phyloP scores from a whole-genome alignment of 2,888 invertebrate genomes.

The Rhamnusium bicolor region DNA sequence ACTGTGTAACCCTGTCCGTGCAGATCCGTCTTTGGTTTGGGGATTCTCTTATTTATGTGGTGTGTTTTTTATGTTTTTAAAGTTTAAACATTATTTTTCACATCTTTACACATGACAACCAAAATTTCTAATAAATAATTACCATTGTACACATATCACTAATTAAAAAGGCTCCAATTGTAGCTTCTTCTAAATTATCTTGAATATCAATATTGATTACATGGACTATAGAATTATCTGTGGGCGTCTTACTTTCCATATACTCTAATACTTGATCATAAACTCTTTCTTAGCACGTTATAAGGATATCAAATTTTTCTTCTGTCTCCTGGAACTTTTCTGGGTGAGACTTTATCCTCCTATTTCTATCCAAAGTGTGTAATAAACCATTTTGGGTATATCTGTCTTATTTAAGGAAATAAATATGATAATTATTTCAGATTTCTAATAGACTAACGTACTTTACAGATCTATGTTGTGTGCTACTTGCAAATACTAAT shows the following conservation, averaged over 20 bases:
- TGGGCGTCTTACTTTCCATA: conserved; percentile 86
- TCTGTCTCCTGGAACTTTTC: conserved; percentile 93
- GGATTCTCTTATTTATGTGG: too few relatives aligned
- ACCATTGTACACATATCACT: conserved; percentile 92
- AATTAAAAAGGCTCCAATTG: conserved; percentile 97
- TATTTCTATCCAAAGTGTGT: conserved; percentile 98
- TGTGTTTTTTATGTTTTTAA: too few relatives aligned
- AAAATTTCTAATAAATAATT: conserved; percentile 26
- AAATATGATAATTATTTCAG: too few relatives aligned
- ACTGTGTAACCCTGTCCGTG: too few relatives aligned
- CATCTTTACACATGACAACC: too few relatives aligned
- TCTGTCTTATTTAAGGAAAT: conserved; percentile 72
- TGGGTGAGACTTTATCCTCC: conserved; percentile 93
- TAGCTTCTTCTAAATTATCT: conserved; percentile 99
- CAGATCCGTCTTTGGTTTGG: too few relatives aligned
- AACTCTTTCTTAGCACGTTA: conserved; percentile 98
- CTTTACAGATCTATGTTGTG: too few relatives aligned
- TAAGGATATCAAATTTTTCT: conserved; percentile 95
- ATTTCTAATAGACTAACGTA: too few relatives aligned
- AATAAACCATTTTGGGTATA: conserved; percentile 97
- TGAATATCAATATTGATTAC: conserved; percentile 98
- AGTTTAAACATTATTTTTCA: too few relatives aligned
- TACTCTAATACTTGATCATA: conserved; percentile 98
- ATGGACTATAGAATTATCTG: conserved; percentile 92
- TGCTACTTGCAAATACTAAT: too few relatives aligned